Percentiles rank a stretch among this genome's conserved stretches.
Conservation (phyloP, 2,797 vertebrate genomes). For the Lateolabrax maculatus region DNA sequence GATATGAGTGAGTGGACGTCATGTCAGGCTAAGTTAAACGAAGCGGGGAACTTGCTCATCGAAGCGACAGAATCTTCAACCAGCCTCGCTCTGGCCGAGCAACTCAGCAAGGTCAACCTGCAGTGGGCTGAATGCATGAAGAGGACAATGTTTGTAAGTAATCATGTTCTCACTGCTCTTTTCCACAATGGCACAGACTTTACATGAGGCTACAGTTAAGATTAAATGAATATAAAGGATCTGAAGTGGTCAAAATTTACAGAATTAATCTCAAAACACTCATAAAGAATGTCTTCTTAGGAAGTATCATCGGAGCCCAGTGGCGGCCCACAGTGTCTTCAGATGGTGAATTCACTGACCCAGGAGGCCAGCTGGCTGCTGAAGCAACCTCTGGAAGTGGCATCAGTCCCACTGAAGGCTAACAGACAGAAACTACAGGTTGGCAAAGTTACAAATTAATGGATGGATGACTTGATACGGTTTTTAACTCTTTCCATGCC, state of each 20-base stretch:
- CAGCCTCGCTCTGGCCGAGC: slow-evolving; percentile 82
- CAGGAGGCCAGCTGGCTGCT: slow-evolving; percentile 61
- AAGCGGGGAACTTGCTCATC: slow-evolving; percentile 88
- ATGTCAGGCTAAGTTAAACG: slow-evolving; percentile 86
- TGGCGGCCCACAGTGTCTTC: slow-evolving; percentile 20
- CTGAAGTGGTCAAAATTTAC: not conserved
- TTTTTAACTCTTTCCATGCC: not conserved
- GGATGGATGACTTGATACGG: not conserved
- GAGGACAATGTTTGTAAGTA: slow-evolving; percentile 88
- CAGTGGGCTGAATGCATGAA: slow-evolving; percentile 91
- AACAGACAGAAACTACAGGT: slow-evolving; percentile 80
- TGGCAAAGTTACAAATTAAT: not conserved
- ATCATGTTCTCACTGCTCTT: not conserved
- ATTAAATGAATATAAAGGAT: not conserved
- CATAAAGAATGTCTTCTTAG: slow-evolving; percentile 52
- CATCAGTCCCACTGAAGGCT: slow-evolving; percentile 65
- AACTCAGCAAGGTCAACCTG: slow-evolving; percentile 89
- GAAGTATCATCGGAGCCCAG: slow-evolving; percentile 43
- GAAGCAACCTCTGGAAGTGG: slow-evolving; percentile 63
- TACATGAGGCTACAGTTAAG: not conserved
- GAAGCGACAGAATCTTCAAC: slow-evolving; percentile 84
- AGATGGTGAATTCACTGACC: slow-evolving; percentile 54
- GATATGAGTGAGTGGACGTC: slow-evolving; percentile 82
- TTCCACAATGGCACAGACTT: not conserved
- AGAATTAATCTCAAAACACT: not conserved